Conservation (phyloP, 2,888 invertebrate genomes). For the Monoplex corrugatus region DNA sequence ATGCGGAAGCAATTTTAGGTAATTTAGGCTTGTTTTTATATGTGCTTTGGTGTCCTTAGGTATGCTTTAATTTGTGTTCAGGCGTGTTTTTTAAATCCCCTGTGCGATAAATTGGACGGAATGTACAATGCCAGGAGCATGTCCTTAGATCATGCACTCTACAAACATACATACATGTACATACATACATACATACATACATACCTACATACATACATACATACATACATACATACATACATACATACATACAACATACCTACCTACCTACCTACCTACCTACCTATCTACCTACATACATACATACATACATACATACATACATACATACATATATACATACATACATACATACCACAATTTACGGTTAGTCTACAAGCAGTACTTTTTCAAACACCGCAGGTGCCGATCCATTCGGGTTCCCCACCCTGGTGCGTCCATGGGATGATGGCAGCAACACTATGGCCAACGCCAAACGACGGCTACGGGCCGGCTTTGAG, state of each 20-base stretch:
- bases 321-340: background rate
- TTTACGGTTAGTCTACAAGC: background rate
- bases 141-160: no score
- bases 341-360: no score
- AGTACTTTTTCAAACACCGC: background rate
- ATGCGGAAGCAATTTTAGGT: no score
- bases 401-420: constrained; percentile 83
- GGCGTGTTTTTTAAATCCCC: no score
- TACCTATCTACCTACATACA: background rate
- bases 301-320: background rate
- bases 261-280: no score
- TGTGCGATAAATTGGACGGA: no score
- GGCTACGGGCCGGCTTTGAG: constrained; percentile 86
- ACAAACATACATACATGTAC: background rate
- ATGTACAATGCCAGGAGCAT: no score
- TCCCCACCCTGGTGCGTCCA: constrained; percentile 81
- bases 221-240: background rate
- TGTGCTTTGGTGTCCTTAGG: no score
- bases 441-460: constrained; percentile 86
- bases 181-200: background rate
- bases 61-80: no score
- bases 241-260: no score
- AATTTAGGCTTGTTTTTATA: no score
- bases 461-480: constrained; percentile 85
- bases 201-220: background rate